A percentile compares a stretch with the other conserved stretches of the same genome.
Evolutionary conservation across 2,888 invertebrate genomes (phyloP).

Genomic region (Acanthosepion pharaonis): DNA sequence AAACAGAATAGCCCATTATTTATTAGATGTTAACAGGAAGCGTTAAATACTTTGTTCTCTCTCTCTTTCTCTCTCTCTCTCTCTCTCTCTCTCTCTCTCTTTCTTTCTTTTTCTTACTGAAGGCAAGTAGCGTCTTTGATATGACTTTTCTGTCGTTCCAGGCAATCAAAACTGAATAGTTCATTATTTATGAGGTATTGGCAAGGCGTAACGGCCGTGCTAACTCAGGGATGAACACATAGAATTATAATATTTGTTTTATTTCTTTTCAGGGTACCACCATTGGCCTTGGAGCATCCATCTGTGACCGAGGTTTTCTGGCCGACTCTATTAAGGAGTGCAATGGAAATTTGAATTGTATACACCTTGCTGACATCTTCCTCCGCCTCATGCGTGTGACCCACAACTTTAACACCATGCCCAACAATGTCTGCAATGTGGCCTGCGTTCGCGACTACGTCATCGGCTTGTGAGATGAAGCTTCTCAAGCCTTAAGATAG

Average conservation of each 20-base stretch:
- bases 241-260: not conserved
- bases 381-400: conserved; percentile 58
- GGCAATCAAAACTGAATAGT: too few species aligned
- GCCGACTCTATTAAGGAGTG: conserved; percentile 61
- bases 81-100: too few species aligned
- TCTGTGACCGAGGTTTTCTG: conserved; percentile 64
- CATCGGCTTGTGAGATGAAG: conserved; percentile 41
- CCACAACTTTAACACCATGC: conserved; percentile 52
- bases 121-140: too few species aligned
- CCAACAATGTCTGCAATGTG: not conserved
- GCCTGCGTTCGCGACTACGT: conserved; percentile 46
- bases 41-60: too few species aligned
- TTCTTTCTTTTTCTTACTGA: too few species aligned
- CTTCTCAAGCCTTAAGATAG: not conserved
- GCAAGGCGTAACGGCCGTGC: too few species aligned
- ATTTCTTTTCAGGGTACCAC: conserved; percentile 59
- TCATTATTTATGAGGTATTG: too few species aligned
- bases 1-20: too few species aligned
- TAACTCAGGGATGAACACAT: not conserved
- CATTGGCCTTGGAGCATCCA: conserved; percentile 54
- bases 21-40: too few species aligned
- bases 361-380: conserved; percentile 61
- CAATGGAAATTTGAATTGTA: conserved; percentile 58
- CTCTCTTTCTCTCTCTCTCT: too few species aligned
- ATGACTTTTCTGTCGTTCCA: too few species aligned